Percentiles rank a stretch among this genome's conserved stretches.
Conservation (phyloP, 2,113 vertebrate species). For the Ivindomyrus marchei region DNA sequence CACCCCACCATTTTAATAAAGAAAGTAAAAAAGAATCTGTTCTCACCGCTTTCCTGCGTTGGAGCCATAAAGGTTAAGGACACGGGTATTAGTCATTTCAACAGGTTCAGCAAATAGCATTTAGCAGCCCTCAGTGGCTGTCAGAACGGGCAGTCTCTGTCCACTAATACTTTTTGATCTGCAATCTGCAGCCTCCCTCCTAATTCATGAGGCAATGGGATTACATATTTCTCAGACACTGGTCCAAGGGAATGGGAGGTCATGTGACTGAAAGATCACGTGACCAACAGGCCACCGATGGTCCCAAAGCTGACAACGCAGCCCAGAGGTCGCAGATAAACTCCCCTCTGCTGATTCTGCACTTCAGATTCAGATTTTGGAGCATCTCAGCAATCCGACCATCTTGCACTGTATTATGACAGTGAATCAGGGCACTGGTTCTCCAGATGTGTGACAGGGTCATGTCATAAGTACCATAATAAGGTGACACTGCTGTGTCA, state of each 20-base stretch:
- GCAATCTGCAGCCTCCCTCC: not conserved
- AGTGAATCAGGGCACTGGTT: not conserved
- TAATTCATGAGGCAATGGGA: not conserved
- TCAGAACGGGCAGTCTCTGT: not conserved
- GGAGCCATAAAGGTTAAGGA: not conserved
- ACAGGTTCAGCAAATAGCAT: constrained; percentile 6
- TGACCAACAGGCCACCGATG: not conserved
- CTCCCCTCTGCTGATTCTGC: not conserved
- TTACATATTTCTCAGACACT: not conserved
- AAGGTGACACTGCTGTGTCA: not conserved
- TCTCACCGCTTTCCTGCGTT: not conserved
- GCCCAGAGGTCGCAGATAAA: constrained; percentile 3
- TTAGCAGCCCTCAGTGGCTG: not conserved
- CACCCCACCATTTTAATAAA: not conserved
- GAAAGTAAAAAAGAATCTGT: not conserved
- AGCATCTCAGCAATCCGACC: not conserved
- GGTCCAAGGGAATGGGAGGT: not conserved
- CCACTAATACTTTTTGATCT: not conserved
- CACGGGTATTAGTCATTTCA: not conserved
- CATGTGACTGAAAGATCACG: not conserved
- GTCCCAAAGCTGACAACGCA: not conserved
- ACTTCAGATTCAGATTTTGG: not conserved
- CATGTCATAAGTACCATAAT: not conserved
- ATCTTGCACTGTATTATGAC: not conserved
- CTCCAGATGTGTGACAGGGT: not conserved